These are phyloP conservation scores for Anabas testudineus DNA, from an alignment of 2,797 vertebrate species.

Conservation along the genomic window DNA sequence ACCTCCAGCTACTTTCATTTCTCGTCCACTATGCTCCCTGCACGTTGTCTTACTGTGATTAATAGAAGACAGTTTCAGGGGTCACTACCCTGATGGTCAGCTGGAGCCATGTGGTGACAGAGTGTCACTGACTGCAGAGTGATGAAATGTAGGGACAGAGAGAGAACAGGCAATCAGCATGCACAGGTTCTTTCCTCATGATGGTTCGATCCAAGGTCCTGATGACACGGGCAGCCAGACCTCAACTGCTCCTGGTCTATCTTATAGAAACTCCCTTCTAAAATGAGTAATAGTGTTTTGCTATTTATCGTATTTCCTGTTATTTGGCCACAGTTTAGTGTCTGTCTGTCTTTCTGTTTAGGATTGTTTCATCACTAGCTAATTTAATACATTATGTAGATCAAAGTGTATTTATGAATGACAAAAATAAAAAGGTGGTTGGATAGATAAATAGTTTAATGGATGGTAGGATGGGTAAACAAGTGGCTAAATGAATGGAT, in stretches of 20 bases:
- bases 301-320: neutral
- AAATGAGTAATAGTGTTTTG: neutral
- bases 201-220: constrained; percentile 36
- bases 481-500: neutral
- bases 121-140: constrained; percentile 44
- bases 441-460: neutral
- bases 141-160: constrained; percentile 43
- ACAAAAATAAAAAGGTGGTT: no score
- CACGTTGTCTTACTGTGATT: constrained; percentile 53
- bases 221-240: constrained; percentile 27
- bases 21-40: constrained; percentile 32
- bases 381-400: neutral
- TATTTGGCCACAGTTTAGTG: neutral
- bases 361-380: no score
- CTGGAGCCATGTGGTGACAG: constrained; percentile 43
- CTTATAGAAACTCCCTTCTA: neutral
- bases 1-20: constrained; percentile 53
- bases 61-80: constrained; percentile 60
- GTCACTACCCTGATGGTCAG: constrained; percentile 50
- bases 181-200: constrained; percentile 20
- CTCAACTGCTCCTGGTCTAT: constrained; percentile 6
- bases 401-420: neutral
- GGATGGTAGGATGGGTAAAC: neutral
- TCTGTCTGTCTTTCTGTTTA: neutral
- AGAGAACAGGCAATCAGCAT: constrained; percentile 50